Conservation (phyloP, 2,113 vertebrate species). For the Sciurus niger region DNA sequence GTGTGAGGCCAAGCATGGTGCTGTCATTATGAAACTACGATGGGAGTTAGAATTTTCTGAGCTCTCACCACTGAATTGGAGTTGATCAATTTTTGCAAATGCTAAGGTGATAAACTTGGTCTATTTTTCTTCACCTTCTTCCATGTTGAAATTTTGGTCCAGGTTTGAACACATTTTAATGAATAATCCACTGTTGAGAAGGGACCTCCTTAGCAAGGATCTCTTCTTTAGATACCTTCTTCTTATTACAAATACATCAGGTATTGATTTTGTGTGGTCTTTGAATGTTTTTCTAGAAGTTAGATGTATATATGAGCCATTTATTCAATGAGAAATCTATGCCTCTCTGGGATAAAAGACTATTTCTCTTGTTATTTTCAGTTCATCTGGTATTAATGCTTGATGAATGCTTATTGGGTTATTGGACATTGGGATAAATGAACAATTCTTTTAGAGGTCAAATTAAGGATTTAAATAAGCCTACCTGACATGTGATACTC, state of each 20-base stretch:
- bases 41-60: conserved; percentile 53
- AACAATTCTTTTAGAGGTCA: not conserved
- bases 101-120: not conserved
- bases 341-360: not conserved
- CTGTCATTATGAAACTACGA: conserved; percentile 79
- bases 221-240: not conserved
- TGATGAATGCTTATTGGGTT: conserved; percentile 1
- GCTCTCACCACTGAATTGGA: conserved; percentile 57
- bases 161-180: conserved; percentile 31
- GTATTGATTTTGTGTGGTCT: not conserved
- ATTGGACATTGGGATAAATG: not conserved
- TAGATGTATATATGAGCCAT: not conserved
- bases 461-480: conserved; percentile 47
- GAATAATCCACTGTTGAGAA: not conserved
- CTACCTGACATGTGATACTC: not conserved
- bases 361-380: conserved; percentile 48
- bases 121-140: not conserved
- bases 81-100: conserved; percentile 37
- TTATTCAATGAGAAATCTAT: conserved; percentile 49
- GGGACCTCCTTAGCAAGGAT: not conserved
- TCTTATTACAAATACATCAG: not conserved
- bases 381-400: not conserved
- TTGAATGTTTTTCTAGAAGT: conserved; percentile 39
- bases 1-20: conserved; percentile 61
- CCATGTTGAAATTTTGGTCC: conserved; percentile 25